Evolutionary conservation across 2,888 invertebrate genomes (phyloP).

Genomic region (Oxycera nigricornis): DNA sequence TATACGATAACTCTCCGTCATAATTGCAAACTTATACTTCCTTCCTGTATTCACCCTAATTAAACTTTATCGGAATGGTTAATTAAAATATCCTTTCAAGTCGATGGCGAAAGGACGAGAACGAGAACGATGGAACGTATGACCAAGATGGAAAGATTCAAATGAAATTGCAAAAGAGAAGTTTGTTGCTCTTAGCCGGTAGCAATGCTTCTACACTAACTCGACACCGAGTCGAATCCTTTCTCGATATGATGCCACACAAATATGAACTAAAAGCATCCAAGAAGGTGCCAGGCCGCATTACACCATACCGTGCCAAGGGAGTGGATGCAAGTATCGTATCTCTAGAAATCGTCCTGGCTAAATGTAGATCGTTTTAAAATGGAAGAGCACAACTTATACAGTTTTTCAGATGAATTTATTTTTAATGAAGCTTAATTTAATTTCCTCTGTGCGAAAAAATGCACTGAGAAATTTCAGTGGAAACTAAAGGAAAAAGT

Average conservation of each 20-base stretch:
- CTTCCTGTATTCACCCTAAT: slow-evolving; percentile 27
- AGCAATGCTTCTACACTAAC: not conserved
- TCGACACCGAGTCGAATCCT: not conserved
- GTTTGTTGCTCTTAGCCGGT: not conserved
- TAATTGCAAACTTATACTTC: slow-evolving; percentile 11
- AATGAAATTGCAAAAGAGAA: not conserved
- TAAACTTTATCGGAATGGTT: slow-evolving; percentile 32
- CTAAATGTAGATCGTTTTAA: too few relatives aligned
- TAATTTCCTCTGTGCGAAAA: slow-evolving; percentile 24
- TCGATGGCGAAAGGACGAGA: not conserved
- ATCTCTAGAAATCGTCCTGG: not conserved
- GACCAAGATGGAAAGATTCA: not conserved
- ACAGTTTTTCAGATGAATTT: slow-evolving; percentile 26
- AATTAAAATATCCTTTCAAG: slow-evolving; percentile 12
- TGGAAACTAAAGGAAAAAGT: not conserved
- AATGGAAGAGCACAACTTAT: slow-evolving; percentile 18
- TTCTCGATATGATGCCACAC: not conserved
- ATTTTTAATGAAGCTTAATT: slow-evolving; percentile 31
- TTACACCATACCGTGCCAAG: not conserved
- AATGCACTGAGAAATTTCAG: not conserved
- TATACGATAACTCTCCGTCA: not conserved
- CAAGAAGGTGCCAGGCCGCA: not conserved
- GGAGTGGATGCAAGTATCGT: not conserved
- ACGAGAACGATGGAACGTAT: not conserved
- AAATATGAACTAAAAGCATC: not conserved